Percentiles rank a stretch among this genome's conserved stretches.
Conservation (phyloP, 2,113 vertebrate species). For the Opisthocomus hoazin region DNA sequence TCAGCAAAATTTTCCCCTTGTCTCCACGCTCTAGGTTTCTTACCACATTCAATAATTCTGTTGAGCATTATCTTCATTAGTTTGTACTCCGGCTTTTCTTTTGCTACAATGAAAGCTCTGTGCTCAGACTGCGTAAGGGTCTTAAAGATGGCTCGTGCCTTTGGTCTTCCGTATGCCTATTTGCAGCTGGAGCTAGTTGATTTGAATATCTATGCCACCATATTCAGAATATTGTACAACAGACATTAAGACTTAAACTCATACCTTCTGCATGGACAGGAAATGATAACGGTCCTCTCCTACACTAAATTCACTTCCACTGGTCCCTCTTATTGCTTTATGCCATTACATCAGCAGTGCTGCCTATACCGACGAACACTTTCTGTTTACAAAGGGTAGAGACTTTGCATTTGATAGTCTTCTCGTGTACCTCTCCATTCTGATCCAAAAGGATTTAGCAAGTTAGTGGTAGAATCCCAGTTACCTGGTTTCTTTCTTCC, state of each 20-base stretch:
- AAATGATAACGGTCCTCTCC: not conserved
- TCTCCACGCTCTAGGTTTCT: not conserved
- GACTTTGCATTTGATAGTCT: not conserved
- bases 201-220: not conserved
- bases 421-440: not conserved
- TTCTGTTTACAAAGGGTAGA: not conserved
- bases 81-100: not conserved
- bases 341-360: not conserved
- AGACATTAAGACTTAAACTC: not conserved
- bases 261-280: not conserved
- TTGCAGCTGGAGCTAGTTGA: not conserved
- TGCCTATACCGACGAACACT: not conserved
- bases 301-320: not conserved
- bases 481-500: not conserved
- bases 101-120: not conserved
- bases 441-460: not conserved
- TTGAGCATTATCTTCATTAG: not conserved
- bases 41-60: not conserved
- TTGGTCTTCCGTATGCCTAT: not conserved
- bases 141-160: not conserved
- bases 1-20: not conserved
- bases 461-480: not conserved
- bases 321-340: not conserved
- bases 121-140: not conserved
- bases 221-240: not conserved